These are phyloP conservation scores for Drosophila nigromelanica DNA, from an alignment of 1,140 invertebrate species.

Conservation along the genomic window DNA sequence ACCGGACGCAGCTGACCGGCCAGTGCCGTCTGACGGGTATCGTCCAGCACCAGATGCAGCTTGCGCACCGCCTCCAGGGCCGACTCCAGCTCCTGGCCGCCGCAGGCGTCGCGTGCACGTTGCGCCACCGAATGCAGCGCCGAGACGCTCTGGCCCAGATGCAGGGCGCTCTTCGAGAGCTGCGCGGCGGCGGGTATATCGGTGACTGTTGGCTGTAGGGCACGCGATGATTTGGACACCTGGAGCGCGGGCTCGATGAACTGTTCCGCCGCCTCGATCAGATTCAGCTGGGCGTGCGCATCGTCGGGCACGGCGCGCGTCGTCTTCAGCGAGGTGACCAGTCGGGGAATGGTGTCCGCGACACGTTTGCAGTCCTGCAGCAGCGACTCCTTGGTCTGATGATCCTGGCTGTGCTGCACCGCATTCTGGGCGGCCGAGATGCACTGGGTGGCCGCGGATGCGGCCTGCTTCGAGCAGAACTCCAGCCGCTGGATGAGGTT, in stretches of 20 bases:
- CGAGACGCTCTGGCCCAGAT: constrained; percentile 84
- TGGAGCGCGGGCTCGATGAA: constrained; percentile 89
- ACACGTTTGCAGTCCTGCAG: constrained; percentile 91
- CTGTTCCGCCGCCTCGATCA: constrained; percentile 94
- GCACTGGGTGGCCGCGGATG: constrained; percentile 95
- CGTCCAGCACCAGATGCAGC: constrained; percentile 92
- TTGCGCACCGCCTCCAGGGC: constrained; percentile 92
- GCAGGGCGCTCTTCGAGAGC: constrained; percentile 82
- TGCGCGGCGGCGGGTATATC: constrained; percentile 92
- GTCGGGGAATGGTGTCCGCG: constrained; percentile 90
- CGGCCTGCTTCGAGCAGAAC: constrained; percentile 93
- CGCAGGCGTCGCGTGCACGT: constrained; percentile 94
- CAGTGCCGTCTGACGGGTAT: constrained; percentile 90
- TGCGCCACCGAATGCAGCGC: constrained; percentile 89
- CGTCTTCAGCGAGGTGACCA: constrained; percentile 92
- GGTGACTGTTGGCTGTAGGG: constrained; percentile 92
- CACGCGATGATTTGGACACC: constrained; percentile 91
- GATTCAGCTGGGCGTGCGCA: constrained; percentile 90
- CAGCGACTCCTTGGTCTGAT: constrained; percentile 86
- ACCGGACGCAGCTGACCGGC: constrained; percentile 90
- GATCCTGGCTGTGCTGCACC: constrained; percentile 85
- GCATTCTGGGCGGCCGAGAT: constrained; percentile 93
- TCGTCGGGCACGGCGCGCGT: constrained; percentile 89
- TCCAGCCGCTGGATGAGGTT: constrained; percentile 91
- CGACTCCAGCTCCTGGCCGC: constrained; percentile 93